Evolutionary conservation across 2,888 invertebrate species (phyloP), one percentile per base, ranked within the genome.

Genomic region (Trissolcus brochymenae): DNA sequence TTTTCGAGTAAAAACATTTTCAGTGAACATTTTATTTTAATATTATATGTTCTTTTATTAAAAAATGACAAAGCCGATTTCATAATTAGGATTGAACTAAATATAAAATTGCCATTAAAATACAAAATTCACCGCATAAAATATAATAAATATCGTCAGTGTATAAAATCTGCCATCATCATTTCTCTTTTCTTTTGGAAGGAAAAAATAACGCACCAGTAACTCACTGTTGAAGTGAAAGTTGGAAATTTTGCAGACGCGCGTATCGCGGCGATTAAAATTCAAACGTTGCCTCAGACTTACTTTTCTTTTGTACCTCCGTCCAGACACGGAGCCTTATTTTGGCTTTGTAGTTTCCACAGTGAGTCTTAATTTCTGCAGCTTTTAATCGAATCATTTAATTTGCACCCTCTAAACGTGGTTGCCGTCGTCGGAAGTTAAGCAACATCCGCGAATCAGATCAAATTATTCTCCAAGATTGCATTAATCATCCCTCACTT

Each of bases 311-410:
- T 17, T 53, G 57, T 35, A 35, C 62, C 7, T n/a, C 51, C 49
- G 29, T 16, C 70, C 56, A 51, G 53, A 60, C 16, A 3, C 59
- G 55, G 40, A 78, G 79, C 73, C 83, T 84, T 84, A 85, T 85
- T 87, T 86, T 80, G 82, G 78, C 83, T 84, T 83, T 81, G 73
- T 79, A 79, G 79, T 81, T 81, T 79, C 73, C 78, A 50, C 73
- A 76, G 73, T 80, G 82, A 80, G 85, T 85, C 85, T 85, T 84
- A 83, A 86, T 87, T 87, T 83, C 81, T 80, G 76, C 76, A 82
- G 83, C 79, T 82, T 80, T 79, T 87, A 87, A 88, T 88, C 85
- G 82, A 87, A 87, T 87, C 86, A 84, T 84, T 86, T 84, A 84
- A 87, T 87, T 87, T 86, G 82, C 84, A 79, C 84, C 83, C 85